Conservation (phyloP, 2,113 vertebrate genomes). For the Megaceryle torquata region DNA sequence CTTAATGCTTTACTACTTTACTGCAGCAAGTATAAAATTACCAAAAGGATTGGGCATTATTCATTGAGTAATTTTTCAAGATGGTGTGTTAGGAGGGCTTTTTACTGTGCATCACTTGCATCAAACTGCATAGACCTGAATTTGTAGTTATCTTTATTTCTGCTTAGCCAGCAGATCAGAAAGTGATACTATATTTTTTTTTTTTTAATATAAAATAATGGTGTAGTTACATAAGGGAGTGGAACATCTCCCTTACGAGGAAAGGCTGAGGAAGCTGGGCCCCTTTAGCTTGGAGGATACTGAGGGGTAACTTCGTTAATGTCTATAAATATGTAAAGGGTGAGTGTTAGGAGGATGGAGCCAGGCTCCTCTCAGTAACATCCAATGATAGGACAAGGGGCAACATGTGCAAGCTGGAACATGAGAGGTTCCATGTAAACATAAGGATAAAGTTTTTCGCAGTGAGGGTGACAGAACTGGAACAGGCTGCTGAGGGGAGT, state of each 20-base stretch:
- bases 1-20: neutral
- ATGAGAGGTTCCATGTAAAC: too few species aligned
- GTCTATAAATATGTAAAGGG: too few species aligned
- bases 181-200: neutral
- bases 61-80: neutral
- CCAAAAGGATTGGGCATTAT: neutral
- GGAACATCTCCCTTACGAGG: too few species aligned
- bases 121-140: neutral
- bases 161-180: neutral
- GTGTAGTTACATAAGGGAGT: neutral
- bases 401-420: too few species aligned
- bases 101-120: neutral
- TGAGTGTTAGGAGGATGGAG: too few species aligned
- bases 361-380: neutral
- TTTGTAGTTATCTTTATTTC: neutral
- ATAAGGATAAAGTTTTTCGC: too few species aligned
- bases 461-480: too few species aligned
- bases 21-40: constrained; percentile 13
- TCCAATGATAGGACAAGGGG: too few species aligned
- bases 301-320: too few species aligned
- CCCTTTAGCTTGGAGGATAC: too few species aligned
- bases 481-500: too few species aligned
- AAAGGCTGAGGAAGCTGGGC: too few species aligned
- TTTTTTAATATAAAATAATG: neutral
- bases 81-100: neutral